These are phyloP conservation scores for Probosciger aterrimus DNA, from an alignment of 2,113 vertebrate species.

Conservation along the genomic window DNA sequence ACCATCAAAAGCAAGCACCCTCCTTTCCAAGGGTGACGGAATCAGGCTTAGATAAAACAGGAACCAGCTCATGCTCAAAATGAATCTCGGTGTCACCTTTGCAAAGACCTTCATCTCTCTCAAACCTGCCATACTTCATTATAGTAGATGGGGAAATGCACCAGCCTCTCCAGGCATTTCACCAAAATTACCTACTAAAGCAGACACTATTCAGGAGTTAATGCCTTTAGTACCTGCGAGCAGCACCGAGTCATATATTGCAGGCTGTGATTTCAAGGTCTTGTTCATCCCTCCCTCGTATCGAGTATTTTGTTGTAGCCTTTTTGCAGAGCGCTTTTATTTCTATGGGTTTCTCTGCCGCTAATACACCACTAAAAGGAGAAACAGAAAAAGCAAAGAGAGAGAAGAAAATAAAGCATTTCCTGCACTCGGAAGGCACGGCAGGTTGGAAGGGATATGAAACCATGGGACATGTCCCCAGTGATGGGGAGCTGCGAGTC, in stretches of 20 bases:
- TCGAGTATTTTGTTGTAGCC: neutral
- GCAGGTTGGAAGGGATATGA: neutral
- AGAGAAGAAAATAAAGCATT: neutral
- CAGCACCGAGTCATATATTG: neutral
- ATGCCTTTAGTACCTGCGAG: neutral
- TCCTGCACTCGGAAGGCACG: neutral
- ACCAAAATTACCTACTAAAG: constrained; percentile 31
- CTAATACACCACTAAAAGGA: neutral
- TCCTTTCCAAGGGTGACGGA: constrained; percentile 46
- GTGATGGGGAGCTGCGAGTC: neutral
- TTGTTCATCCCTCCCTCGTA: neutral
- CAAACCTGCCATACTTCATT: constrained; percentile 31
- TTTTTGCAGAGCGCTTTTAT: neutral
- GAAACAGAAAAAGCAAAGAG: neutral
- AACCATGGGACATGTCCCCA: accelerated
- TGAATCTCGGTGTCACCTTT: constrained; percentile 48
- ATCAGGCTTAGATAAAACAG: constrained; percentile 59
- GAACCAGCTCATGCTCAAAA: constrained; percentile 36
- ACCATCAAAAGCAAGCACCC: constrained; percentile 50
- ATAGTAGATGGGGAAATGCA: neutral
- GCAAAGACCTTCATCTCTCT: constrained; percentile 51
- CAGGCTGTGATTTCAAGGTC: constrained; percentile 39
- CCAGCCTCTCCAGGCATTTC: neutral
- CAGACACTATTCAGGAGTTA: constrained; percentile 30
- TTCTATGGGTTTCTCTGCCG: neutral